Base-by-base conservation (phyloP, 2,888 invertebrate genomes). In the Ophion costatus region DNA sequence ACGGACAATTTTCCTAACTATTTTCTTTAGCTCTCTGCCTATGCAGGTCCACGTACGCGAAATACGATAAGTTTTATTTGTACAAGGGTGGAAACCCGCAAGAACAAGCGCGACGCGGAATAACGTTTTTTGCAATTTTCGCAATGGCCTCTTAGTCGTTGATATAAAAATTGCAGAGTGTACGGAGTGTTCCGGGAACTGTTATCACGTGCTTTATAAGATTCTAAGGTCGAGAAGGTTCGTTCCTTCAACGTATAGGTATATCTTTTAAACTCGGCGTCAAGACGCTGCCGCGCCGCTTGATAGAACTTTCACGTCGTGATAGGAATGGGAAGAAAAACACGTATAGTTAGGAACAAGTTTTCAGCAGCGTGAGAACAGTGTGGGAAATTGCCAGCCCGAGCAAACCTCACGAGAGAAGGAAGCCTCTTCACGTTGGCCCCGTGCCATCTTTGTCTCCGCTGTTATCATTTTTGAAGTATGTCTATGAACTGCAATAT, bases 191-290 rank as follows among this genome's bases (percentile, higher is more conserved):
- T 73, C 66, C 29, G 67, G 57, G 29, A 77, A 82, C 80, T 85
- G 82, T 82, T 85, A 85, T 85, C 80, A 82, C 84, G 59, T 70
- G 71, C 57, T 80, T 29, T 51, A 67, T 6, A 80, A 84, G 73
- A 80, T 76, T 71, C 61, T 67, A 20, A 73, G 77, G 76, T 82
- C 76, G 74, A 73, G 67, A 85, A 82, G 80, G 82, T 82, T 73
- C 64, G 57, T 33, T 14, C 22, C 64, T 11, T 59, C 6, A 29
- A 7, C 20, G n/a, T 61, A 61, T 29, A 20, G 59, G 22, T 59
- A 22, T 59, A 6, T 59, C 17, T 69, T 56, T 33, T 78, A 10
- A 51, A 51, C 17, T 14, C 4, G 51, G 51, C 51, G 17, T 51
- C 51, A 51, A 51, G 51, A 51, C 51, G 51, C 51, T 51, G 14